phyloP scores from a whole-genome alignment of 2,113 vertebrate species.

The Sprattus sprattus region DNA sequence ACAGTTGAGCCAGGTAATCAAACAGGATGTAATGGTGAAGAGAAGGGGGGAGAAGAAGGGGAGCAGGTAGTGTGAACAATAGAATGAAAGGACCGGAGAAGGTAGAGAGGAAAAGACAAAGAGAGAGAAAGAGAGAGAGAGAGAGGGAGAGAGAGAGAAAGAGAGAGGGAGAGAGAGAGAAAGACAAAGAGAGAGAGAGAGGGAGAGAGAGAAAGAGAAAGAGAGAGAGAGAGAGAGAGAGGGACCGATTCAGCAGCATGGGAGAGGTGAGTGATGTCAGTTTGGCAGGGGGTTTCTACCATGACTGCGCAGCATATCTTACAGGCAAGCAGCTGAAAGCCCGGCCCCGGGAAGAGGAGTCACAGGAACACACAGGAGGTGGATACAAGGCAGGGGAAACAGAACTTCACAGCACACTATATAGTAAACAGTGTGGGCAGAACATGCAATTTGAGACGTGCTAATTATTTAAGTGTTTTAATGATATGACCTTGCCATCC shows the following conservation, averaged over 20 bases:
- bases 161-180: conserved; percentile 1
- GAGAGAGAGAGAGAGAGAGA: conserved; percentile 1
- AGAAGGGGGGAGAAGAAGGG: not conserved
- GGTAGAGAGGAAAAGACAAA: not conserved
- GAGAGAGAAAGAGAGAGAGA: not conserved
- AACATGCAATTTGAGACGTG: not conserved
- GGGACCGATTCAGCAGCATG: conserved; percentile 53
- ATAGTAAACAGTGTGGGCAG: not conserved
- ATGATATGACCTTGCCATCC: not conserved
- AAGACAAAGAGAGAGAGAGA: too few relatives aligned
- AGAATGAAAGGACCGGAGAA: not conserved
- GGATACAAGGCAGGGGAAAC: not conserved
- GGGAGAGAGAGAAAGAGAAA: not conserved
- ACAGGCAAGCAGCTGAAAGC: not conserved
- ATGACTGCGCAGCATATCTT: conserved; percentile 9
- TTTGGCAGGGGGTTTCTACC: conserved; percentile 18
- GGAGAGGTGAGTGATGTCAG: conserved; percentile 52
- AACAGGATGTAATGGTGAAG: conserved; percentile 18
- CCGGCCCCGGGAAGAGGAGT: not conserved
- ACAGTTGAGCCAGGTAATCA: conserved; percentile 42
- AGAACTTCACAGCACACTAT: not conserved
- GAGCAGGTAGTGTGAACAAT: not conserved
- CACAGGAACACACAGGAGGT: not conserved
- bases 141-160: not conserved
- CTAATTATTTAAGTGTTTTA: not conserved